Evolutionary conservation across 2,888 invertebrate species (phyloP).

Genomic region (Exephanes ischioxanthus): DNA sequence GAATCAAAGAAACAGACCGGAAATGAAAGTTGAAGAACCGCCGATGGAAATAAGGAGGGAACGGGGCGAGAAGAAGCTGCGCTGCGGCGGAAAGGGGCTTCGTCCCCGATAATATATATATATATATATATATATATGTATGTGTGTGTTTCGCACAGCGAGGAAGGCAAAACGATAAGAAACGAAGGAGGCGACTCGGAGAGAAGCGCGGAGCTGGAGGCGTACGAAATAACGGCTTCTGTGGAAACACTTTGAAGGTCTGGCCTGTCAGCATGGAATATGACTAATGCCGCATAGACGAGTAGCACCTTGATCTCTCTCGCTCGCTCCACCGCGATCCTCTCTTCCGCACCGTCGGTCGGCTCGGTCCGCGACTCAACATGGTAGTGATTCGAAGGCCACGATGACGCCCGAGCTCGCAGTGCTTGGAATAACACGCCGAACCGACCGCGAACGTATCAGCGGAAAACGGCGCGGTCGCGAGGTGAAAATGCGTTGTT

Average conservation of each 20-base stretch:
- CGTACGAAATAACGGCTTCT: constrained; percentile 72
- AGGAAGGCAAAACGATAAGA: constrained; percentile 62
- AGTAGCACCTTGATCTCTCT: constrained; percentile 19
- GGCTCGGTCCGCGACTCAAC: background rate
- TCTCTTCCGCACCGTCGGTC: constrained; percentile 1
- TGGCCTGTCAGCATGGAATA: constrained; percentile 77
- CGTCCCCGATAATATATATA: background rate
- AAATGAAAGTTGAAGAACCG: constrained; percentile 61
- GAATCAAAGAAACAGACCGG: constrained; percentile 66
- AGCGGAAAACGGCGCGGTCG: background rate
- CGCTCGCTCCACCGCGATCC: constrained; percentile 6
- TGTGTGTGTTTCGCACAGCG: background rate
- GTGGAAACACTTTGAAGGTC: constrained; percentile 71
- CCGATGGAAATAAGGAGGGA: constrained; percentile 37
- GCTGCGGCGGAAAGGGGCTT: background rate
- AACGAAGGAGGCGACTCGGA: constrained; percentile 55
- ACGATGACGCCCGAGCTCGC: constrained; percentile 49
- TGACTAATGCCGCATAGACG: constrained; percentile 75
- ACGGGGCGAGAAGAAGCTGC: background rate
- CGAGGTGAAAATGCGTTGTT: background rate
- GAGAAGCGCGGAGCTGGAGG: constrained; percentile 54
- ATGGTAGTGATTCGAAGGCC: constrained; percentile 39
- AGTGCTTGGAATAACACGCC: constrained; percentile 74
- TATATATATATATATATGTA: no score
- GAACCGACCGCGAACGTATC: constrained; percentile 29